These are phyloP conservation scores for Artemia franciscana DNA, from an alignment of 1,140 invertebrate genomes.

Conservation along the genomic window DNA sequence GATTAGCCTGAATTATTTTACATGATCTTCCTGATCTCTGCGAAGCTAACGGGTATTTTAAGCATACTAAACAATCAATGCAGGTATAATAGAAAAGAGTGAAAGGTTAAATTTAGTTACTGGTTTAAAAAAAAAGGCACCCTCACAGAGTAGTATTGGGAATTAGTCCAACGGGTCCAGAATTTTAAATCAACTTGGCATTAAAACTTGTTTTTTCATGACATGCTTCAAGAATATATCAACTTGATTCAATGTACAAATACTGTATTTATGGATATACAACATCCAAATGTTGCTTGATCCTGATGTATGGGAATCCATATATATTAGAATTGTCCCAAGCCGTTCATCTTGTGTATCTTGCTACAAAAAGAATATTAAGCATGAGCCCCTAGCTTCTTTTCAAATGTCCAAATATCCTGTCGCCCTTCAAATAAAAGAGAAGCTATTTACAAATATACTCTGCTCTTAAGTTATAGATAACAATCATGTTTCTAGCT, in stretches of 20 bases:
- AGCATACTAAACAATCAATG: background rate
- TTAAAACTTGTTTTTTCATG: background rate
- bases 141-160: background rate
- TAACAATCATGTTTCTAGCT: background rate
- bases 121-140: background rate
- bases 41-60: background rate
- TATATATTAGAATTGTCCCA: background rate
- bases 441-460: background rate
- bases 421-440: background rate
- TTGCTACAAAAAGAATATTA: background rate
- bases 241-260: background rate
- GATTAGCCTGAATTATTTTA: background rate
- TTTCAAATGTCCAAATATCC: background rate
- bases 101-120: background rate
- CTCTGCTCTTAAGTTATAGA: background rate
- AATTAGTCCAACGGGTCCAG: background rate
- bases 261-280: background rate
- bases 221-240: background rate
- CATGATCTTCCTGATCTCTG: background rate
- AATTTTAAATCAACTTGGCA: background rate
- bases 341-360: background rate
- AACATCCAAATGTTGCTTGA: background rate
- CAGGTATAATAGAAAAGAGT: background rate
- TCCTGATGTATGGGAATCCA: background rate
- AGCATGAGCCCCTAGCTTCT: background rate